Percentiles rank a stretch among this genome's conserved stretches.
Evolutionary conservation across 2,888 invertebrate species (phyloP).

Genomic region (Cantharis nigra): DNA sequence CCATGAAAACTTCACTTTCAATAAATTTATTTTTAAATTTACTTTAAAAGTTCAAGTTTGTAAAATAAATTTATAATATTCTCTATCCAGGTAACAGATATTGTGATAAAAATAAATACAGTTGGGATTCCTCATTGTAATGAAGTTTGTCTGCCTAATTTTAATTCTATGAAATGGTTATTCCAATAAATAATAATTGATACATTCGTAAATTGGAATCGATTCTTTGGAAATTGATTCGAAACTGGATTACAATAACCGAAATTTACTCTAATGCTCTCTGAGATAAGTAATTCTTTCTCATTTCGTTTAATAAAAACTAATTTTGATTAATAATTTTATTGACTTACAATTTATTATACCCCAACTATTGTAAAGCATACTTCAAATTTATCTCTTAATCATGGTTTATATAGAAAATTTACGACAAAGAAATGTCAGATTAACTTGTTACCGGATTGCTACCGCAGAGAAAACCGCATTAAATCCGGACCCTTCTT

Average conservation of each 20-base stretch:
- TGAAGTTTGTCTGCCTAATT: not conserved
- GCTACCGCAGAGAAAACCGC: conserved; percentile 13
- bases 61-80: too few species aligned
- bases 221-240: too few species aligned
- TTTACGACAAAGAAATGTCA: not conserved
- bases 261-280: not conserved
- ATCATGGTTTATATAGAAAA: not conserved
- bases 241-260: not conserved
- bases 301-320: not conserved
- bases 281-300: too few species aligned
- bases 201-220: not conserved
- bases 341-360: not conserved
- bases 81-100: not conserved
- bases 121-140: too few species aligned
- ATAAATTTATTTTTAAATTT: not conserved
- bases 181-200: not conserved
- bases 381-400: not conserved
- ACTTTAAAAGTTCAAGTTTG: not conserved
- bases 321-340: not conserved
- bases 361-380: not conserved
- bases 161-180: not conserved
- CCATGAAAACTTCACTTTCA: not conserved
- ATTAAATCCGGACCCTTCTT: conserved; percentile 10
- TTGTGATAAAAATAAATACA: not conserved
- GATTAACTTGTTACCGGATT: conserved; percentile 14